Base-by-base conservation (phyloP, 35 echinoderm and acorn worm species). In the Ophioderma brevispina region DNA sequence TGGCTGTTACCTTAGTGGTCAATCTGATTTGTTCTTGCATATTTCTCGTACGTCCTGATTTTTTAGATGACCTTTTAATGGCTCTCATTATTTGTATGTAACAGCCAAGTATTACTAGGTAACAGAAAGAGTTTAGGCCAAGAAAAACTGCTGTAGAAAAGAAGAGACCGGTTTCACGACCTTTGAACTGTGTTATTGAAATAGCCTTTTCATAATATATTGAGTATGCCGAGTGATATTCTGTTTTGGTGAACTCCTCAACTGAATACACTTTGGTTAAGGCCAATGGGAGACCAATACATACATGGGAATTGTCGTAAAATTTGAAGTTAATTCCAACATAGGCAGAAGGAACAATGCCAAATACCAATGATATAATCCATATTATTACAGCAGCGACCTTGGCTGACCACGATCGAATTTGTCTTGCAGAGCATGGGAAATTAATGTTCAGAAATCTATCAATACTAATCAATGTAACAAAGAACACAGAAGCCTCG, bases 391-490 rank as follows among this genome's bases (percentile, higher is more conserved):
- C 59, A 15, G 23, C 4, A 2, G 23, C 1, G 6, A 70, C 5
- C 15, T 70, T 25, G n/a, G 28, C 59, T 6, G 23, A 13, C 23
- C n/a, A 15, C 28, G 2, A 4, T 3, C n/a, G 10, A 2, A 70
- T 25, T 18, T 70, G 10, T 70, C 28, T 70, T 8, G 59, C 4
- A 15, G 59, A 31, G 28, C 75, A 91, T 4, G 90, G 90, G 21
- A 92, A 92, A 21, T 52, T 80, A 21, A 92, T 40, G 1, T 34
- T 32, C 1, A 86, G 34, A 59, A 92, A 81, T 35, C 90, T 31
- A 78, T 92, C 90, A 38, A 84, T 76, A 30, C 82, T 92, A 18
- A 92, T 92, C 18, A 92, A 46, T 37, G 90, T 79, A 3, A 92
- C 17, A 21, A 86, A 80, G 28, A 92, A 39, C 23, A 92, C 90